A percentile compares a stretch with the other conserved stretches of the same genome.
These are phyloP conservation scores for Philopotamus ludificatus DNA, from an alignment of 1,140 invertebrate species.

Conservation along the genomic window DNA sequence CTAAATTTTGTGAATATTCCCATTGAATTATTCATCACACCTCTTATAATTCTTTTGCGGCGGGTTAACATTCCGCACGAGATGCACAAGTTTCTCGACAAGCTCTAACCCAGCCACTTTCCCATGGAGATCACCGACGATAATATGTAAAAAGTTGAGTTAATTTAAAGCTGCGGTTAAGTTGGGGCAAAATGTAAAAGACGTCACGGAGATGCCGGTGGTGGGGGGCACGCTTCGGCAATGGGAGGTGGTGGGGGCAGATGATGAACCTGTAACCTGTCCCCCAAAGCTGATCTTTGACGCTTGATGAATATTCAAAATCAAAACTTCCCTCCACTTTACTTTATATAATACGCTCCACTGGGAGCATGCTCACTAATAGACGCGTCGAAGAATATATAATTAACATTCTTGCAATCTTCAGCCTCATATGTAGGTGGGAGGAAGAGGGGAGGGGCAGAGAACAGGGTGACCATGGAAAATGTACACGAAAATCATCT, in stretches of 20 bases:
- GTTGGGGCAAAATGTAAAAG: constrained; percentile 9
- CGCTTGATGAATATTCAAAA: constrained; percentile 43
- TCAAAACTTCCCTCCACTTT: constrained; percentile 41
- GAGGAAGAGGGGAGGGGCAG: no score
- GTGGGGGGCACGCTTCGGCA: not conserved
- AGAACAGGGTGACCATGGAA: no score
- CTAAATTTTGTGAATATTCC: no score
- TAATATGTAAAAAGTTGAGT: constrained; percentile 37
- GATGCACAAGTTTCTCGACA: constrained; percentile 12
- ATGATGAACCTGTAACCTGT: constrained; percentile 24
- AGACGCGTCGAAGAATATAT: constrained; percentile 32
- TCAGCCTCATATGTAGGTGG: no score
- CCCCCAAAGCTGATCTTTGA: constrained; percentile 41
- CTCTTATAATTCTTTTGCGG: no score
- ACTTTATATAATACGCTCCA: constrained; percentile 36
- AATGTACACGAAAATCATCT: no score
- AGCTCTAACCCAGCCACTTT: not conserved
- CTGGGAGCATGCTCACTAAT: constrained; percentile 29
- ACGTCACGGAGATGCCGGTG: constrained; percentile 5
- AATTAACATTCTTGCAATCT: constrained; percentile 31
- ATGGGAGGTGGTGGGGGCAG: constrained; percentile 5
- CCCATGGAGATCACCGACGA: constrained; percentile 21
- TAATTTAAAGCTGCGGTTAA: constrained; percentile 30
- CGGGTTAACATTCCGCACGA: not conserved
- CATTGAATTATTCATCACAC: no score